Conservation (phyloP, 2,888 invertebrate species). For the Coleophora flavipennella region DNA sequence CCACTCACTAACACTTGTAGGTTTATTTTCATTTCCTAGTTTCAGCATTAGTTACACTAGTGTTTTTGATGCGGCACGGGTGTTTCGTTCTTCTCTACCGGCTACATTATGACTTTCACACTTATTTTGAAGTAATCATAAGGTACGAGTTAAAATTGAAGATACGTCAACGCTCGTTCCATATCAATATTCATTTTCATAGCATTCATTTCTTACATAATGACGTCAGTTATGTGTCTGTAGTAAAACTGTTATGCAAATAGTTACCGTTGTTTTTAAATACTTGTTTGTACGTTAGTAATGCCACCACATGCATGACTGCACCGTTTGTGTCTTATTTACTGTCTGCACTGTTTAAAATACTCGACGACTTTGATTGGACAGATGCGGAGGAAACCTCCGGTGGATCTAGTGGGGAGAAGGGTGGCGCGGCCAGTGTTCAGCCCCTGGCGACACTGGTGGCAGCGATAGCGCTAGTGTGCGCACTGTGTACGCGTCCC, state of each 20-base stretch:
- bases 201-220: no score
- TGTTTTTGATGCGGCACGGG: no score
- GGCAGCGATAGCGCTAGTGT: conserved; percentile 9
- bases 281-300: not conserved
- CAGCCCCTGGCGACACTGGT: conserved; percentile 11
- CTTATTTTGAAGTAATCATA: no score
- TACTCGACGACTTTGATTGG: conserved; percentile 11
- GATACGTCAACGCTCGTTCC: no score
- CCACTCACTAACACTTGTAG: conserved; percentile 61
- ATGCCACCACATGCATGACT: conserved; percentile 1
- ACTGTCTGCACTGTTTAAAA: not conserved
- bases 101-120: no score
- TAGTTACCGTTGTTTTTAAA: not conserved
- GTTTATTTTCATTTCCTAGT: conserved; percentile 35
- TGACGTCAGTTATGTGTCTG: no score
- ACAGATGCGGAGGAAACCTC: conserved; percentile 30
- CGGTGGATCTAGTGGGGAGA: conserved; percentile 26
- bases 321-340: not conserved
- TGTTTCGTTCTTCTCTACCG: no score
- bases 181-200: no score
- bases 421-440: conserved; percentile 21
- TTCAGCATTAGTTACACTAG: no score
- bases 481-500: conserved; percentile 2
- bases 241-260: no score
- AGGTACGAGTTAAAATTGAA: no score